A percentile compares a stretch with the other conserved stretches of the same genome.
Evolutionary conservation across 2,888 invertebrate genomes (phyloP).

Genomic region (Omphaloscelis lunosa): DNA sequence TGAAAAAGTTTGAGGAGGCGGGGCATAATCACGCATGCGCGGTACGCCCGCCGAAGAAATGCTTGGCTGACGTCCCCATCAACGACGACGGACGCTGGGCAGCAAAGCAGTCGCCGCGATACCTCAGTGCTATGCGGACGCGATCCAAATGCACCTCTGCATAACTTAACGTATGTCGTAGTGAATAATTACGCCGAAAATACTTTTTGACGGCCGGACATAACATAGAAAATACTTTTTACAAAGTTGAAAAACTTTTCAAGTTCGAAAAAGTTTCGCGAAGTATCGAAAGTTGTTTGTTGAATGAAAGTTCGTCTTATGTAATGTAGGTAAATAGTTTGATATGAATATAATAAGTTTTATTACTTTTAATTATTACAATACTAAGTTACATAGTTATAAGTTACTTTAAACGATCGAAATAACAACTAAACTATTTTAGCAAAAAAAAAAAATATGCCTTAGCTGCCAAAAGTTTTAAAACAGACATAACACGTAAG

Average conservation of each 20-base stretch:
- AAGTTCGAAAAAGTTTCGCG: constrained; percentile 68
- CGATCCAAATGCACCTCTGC: constrained; percentile 80
- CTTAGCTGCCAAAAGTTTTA: constrained; percentile 4
- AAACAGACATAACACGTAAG: constrained; percentile 34
- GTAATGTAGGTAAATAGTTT: constrained; percentile 54
- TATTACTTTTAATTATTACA: constrained; percentile 13
- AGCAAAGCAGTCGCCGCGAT: constrained; percentile 84
- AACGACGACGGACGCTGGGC: constrained; percentile 77
- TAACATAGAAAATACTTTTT: constrained; percentile 57
- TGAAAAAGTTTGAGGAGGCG: constrained; percentile 85
- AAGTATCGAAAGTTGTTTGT: constrained; percentile 68
- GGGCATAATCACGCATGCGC: constrained; percentile 82
- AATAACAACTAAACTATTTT: background rate
- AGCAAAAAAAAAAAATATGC: background rate
- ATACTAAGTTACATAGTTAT: background rate
- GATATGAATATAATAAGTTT: constrained; percentile 26
- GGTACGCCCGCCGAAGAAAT: constrained; percentile 80
- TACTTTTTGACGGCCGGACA: constrained; percentile 51
- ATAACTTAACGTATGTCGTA: constrained; percentile 67
- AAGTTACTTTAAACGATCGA: constrained; percentile 2
- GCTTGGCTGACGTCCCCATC: constrained; percentile 80
- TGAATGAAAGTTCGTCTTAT: constrained; percentile 72
- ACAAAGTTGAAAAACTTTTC: constrained; percentile 67
- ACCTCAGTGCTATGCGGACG: constrained; percentile 82
- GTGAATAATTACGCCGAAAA: constrained; percentile 68